Conservation (phyloP, 2,797 vertebrate species). For the Sorex maritimensis region DNA sequence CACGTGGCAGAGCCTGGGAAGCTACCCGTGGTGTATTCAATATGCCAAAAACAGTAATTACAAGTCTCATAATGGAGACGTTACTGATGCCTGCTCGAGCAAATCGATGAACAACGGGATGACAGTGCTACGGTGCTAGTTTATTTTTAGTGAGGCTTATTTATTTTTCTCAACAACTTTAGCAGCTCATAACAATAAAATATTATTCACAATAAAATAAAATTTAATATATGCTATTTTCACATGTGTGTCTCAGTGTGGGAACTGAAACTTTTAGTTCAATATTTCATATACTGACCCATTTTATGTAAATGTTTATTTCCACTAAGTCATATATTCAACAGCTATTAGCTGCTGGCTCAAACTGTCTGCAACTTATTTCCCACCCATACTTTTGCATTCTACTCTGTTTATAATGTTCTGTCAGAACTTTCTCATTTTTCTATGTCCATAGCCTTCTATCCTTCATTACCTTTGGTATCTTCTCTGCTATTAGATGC, state of each 20-base stretch:
- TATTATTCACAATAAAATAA: not conserved
- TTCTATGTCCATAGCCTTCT: not conserved
- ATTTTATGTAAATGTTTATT: not conserved
- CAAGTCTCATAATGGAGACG: too few species aligned
- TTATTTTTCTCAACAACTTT: constrained; percentile 4
- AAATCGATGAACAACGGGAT: too few species aligned
- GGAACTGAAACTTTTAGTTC: constrained; percentile 23
- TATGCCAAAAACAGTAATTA: too few species aligned
- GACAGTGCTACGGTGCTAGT: not conserved
- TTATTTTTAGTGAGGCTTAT: too few species aligned
- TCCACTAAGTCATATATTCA: not conserved
- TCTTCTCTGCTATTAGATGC: not conserved
- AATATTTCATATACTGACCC: not conserved
- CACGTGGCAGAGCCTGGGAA: too few species aligned
- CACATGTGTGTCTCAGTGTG: not conserved
- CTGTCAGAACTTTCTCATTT: not conserved
- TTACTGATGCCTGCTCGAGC: too few species aligned
- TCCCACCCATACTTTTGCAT: not conserved
- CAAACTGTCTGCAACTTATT: not conserved
- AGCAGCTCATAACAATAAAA: constrained; percentile 26
- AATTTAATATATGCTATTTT: constrained; percentile 14
- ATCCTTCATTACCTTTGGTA: not conserved
- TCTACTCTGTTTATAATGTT: not conserved
- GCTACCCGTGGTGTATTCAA: too few species aligned
- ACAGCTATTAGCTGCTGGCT: not conserved